phyloP scores from a whole-genome alignment of 2,888 invertebrate genomes.

The Machimus atricapillus region DNA sequence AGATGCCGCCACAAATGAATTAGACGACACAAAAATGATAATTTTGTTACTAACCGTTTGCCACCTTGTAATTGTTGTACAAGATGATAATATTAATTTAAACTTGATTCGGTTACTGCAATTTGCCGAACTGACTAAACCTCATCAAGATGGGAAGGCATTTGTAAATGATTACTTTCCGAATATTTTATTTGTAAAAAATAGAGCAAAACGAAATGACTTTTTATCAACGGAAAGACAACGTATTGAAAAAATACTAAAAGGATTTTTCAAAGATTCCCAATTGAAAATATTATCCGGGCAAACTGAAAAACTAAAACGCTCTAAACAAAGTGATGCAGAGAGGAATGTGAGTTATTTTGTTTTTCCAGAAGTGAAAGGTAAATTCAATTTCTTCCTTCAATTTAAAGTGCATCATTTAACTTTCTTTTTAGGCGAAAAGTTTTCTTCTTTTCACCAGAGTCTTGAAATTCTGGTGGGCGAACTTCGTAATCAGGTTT shows the following conservation, averaged over 20 bases:
- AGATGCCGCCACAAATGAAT: conserved; percentile 70
- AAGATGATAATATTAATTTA: conserved; percentile 89
- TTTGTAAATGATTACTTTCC: conserved; percentile 74
- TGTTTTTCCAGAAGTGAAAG: conserved; percentile 52
- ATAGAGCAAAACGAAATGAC: conserved; percentile 78
- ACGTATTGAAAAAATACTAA: conserved; percentile 53
- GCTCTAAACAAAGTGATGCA: conserved; percentile 46
- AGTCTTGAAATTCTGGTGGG: conserved; percentile 49
- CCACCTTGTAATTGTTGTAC: conserved; percentile 85
- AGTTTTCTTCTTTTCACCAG: conserved; percentile 50
- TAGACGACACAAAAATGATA: conserved; percentile 79
- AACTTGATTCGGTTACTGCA: conserved; percentile 73
- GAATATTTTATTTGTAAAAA: conserved; percentile 83
- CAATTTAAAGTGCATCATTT: neutral
- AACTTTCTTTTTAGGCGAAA: conserved; percentile 42
- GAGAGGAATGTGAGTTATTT: conserved; percentile 52
- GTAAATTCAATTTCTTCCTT: conserved; percentile 33
- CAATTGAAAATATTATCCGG: conserved; percentile 53
- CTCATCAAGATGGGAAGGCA: conserved; percentile 62
- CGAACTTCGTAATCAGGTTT: conserved; percentile 53
- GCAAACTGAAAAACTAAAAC: conserved; percentile 51
- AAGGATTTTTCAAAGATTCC: conserved; percentile 53
- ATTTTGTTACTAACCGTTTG: conserved; percentile 88
- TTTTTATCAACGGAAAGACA: conserved; percentile 66
- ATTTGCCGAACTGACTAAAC: conserved; percentile 60